These are phyloP conservation scores for Oreochromis spilurus DNA, from an alignment of 2,113 vertebrate genomes.

Conservation along the genomic window DNA sequence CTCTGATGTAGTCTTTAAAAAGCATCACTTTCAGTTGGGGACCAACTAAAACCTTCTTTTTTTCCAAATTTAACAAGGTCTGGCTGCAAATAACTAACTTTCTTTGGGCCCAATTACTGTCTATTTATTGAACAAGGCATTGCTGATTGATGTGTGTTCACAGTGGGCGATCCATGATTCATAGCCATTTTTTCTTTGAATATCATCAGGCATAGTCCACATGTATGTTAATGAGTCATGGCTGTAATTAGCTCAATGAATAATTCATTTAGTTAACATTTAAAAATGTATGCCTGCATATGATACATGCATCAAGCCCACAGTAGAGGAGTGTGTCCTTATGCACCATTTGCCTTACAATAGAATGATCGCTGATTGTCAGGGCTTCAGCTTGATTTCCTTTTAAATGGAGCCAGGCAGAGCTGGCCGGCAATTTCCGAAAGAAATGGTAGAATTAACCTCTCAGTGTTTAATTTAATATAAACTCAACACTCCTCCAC, in stretches of 20 bases:
- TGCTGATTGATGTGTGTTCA: conserved; percentile 46
- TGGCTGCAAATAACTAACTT: conserved; percentile 39
- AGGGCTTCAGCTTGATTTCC: background rate
- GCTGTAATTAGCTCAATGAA: conserved; percentile 57
- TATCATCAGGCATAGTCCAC: conserved; percentile 9
- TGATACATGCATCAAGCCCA: background rate
- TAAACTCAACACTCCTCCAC: background rate
- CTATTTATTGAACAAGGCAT: conserved; percentile 48
- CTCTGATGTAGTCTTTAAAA: background rate
- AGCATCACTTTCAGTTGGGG: background rate
- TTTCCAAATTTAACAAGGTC: background rate
- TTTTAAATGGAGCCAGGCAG: background rate
- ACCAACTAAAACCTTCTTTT: background rate
- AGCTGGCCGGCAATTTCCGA: background rate
- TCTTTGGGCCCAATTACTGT: conserved; percentile 66
- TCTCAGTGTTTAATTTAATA: background rate
- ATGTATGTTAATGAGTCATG: conserved; percentile 52
- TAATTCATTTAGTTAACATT: conserved; percentile 47
- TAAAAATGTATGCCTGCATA: conserved; percentile 17
- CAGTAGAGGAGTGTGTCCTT: background rate
- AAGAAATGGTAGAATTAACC: background rate
- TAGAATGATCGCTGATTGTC: background rate
- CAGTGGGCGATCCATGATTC: conserved; percentile 56
- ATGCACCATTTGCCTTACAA: background rate
- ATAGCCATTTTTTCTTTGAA: conserved; percentile 46